Conservation (phyloP, 2,888 invertebrate species). For the Ophion ventricosus region DNA sequence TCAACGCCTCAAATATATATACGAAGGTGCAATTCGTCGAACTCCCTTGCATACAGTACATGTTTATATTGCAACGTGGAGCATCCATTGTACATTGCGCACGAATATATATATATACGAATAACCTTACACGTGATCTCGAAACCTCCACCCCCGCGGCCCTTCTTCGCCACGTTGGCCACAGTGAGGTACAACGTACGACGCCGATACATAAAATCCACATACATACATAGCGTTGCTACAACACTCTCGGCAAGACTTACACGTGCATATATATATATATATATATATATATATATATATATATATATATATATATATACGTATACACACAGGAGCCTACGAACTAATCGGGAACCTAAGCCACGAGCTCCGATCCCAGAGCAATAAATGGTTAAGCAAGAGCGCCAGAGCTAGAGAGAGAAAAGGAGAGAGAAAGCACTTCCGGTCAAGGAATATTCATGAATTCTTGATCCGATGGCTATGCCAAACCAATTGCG, state of each 20-base stretch:
- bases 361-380: slow-evolving; percentile 42
- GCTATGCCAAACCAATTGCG: slow-evolving; percentile 58
- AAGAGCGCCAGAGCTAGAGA: slow-evolving; percentile 19
- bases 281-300: too few species aligned
- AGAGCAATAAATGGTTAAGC: slow-evolving; percentile 41
- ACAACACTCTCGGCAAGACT: slow-evolving; percentile 15
- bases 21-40: slow-evolving; percentile 55
- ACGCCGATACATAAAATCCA: slow-evolving; percentile 20
- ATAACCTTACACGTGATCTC: slow-evolving; percentile 6
- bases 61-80: slow-evolving; percentile 17
- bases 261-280: too few species aligned
- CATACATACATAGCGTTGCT: slow-evolving; percentile 5
- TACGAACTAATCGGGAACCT: slow-evolving; percentile 60
- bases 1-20: slow-evolving; percentile 45
- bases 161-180: slow-evolving; percentile 15
- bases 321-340: not conserved
- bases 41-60: slow-evolving; percentile 12
- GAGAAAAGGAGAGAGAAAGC: slow-evolving; percentile 42
- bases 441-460: slow-evolving; percentile 66
- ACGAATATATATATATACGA: slow-evolving; percentile 20
- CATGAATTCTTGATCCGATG: slow-evolving; percentile 65
- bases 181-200: slow-evolving; percentile 21
- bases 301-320: too few species aligned
- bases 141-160: not conserved
- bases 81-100: slow-evolving; percentile 6